Evolutionary conservation across 2,797 vertebrate genomes (phyloP), one percentile per base, ranked within the genome.

Genomic region (Stomatorhinus walkeri): DNA sequence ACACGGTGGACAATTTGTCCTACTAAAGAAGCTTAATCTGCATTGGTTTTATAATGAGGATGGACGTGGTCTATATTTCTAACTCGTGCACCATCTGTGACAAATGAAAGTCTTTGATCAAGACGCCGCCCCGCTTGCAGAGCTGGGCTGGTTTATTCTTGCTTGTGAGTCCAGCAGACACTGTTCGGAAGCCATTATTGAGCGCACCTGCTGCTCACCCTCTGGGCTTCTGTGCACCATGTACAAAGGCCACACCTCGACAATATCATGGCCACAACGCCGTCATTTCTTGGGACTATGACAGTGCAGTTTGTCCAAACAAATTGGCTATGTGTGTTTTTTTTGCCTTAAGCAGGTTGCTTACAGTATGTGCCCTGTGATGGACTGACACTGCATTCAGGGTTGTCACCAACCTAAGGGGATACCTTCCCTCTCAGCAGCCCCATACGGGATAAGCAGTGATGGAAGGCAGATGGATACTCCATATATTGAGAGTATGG

Each of bases 231-330:
- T 4, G 14, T 10, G 24, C 8, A 81, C 43, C 4, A 16, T 76
- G 68, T n/a, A 40, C 48, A 24, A n/a, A 36, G 48, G 59, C 59
- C 59, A 68, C 59, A 40, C 12, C 28, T 46, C n/a, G 46, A 12
- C 16, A 43, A 43, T 88, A 32, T 88, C 12, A 72, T 88, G 76
- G 61, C 22, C 61, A 56, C 19, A 79, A 22, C 32, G 19, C 32
- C 19, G 68, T 83, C 28, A 59, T 83, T 54, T 54, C 36, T 56
- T 43, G 79, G 48, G 14, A 59, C 79, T 88, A 59, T 9, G 61
- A 88, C 43, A 81, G 59, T 88, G 87, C 22, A 36, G 9, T 61
- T 61, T 87, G 59, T 46, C 59, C 40, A 87, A 59, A n/a, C 32
- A 56, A 56, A n/a, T 87, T 87, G 85, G 28, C 49, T 56, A 9